These are phyloP conservation scores for Pomatorhinus ruficollis DNA, from an alignment of 2,113 vertebrate species.

Conservation along the genomic window DNA sequence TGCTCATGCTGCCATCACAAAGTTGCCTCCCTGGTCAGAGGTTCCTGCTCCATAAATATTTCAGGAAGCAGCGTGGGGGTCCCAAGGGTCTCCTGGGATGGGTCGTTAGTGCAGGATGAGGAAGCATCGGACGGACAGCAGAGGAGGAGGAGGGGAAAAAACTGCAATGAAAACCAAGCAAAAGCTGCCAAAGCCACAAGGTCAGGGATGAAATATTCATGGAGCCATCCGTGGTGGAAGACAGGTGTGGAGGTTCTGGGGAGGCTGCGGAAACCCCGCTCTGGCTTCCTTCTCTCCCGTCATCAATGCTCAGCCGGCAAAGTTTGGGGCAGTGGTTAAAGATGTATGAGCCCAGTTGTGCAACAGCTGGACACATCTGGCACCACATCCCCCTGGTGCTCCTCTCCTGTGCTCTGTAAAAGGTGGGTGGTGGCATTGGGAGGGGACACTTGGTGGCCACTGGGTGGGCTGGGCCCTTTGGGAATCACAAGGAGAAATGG, in stretches of 20 bases:
- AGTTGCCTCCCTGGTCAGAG: not conserved
- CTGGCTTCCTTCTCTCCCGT: not conserved
- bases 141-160: not conserved
- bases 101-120: not conserved
- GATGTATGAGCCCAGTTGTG: not conserved
- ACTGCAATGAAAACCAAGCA: not conserved
- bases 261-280: not conserved
- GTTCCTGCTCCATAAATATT: not conserved
- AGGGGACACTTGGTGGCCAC: not conserved
- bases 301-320: not conserved
- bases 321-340: not conserved
- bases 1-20: not conserved
- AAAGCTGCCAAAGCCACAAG: not conserved
- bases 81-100: not conserved
- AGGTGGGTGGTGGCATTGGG: not conserved
- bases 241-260: not conserved
- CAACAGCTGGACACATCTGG: not conserved
- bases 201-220: slow-evolving; percentile 43
- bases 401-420: not conserved
- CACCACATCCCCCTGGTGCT: fast-evolving
- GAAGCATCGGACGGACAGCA: not conserved
- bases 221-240: not conserved
- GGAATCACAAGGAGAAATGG: not conserved
- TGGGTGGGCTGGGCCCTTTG: not conserved
- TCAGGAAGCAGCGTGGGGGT: not conserved